Conservation (phyloP, 2,888 invertebrate genomes). For the Drosophila demipolita region DNA sequence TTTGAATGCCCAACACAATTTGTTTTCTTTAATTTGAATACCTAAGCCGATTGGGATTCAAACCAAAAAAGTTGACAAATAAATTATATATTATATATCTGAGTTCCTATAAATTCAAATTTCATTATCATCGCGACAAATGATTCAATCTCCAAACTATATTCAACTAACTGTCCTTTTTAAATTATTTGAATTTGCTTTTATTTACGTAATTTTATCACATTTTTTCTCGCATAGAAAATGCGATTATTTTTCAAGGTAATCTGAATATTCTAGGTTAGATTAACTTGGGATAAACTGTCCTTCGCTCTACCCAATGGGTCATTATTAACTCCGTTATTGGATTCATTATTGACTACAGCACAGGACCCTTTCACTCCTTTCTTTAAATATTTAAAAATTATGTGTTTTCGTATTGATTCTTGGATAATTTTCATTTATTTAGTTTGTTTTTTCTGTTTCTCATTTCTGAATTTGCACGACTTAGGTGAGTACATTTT, state of each 20-base stretch:
- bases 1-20: slow-evolving; percentile 55
- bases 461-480: neutral
- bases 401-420: neutral
- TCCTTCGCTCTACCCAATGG: rapidly evolving
- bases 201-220: neutral
- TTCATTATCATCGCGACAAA: too few relatives aligned
- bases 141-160: neutral
- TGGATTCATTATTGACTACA: too few relatives aligned
- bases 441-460: neutral
- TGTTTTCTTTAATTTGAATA: slow-evolving; percentile 32
- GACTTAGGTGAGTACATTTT: neutral
- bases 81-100: neutral
- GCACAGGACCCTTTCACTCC: neutral
- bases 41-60: slow-evolving; percentile 19
- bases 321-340: neutral
- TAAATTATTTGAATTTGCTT: neutral
- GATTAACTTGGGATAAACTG: neutral
- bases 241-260: neutral
- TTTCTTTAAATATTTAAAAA: neutral
- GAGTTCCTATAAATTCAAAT: neutral
- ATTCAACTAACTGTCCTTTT: rapidly evolving
- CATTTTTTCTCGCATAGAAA: too few relatives aligned
- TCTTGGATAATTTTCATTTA: neutral
- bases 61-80: slow-evolving; percentile 9
- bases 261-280: neutral